Evolutionary conservation across 2,113 vertebrate genomes (phyloP), one percentile per base, ranked within the genome.

Genomic region (Labrus mixtus): DNA sequence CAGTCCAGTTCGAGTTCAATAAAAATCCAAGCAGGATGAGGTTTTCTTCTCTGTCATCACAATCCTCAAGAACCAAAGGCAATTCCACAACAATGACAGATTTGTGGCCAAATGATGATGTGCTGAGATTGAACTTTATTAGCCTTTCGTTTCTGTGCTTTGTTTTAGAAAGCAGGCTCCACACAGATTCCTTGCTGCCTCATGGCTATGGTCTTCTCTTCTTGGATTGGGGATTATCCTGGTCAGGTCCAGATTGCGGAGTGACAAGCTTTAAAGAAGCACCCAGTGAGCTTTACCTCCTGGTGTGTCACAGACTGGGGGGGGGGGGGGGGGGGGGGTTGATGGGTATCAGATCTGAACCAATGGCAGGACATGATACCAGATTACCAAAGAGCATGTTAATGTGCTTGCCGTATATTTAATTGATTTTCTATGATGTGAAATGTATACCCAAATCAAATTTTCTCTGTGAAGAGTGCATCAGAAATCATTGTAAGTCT

Each of bases 211-310:
- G 54, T 33, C 43, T 71, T 76, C 37, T 71, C 60, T 45, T 1
- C 72, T 60, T 45, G 58, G 69, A 81, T 70, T 73, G 45, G 66
- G 90, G 91, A 92, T 95, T 91, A 94, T 88, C 89, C 78, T n/a
- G 4, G 43, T 50, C 58, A 61, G 75, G 68, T 83, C 74, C 92
- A 91, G 90, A 90, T 88, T 90, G 84, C 8, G 5, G 54, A 84
- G 68, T 87, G 85, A 90, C 78, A 79, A 88, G 89, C 78, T 91
- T 92, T 87, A 87, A 71, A 78, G 68, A 50, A 76, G 82, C 41
- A 58, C 29, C 8, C 43, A 79, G 43, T 73, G 58, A 84, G 85
- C 76, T 91, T 93, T 80, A 89, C 84, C 90, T 81, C 90, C 86
- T 85, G 82, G 61, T 68, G 68, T 86, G 86, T 79, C 85, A 87